phyloP scores from a whole-genome alignment of 1,140 invertebrate species.

The Gonioctena quinquepunctata region DNA sequence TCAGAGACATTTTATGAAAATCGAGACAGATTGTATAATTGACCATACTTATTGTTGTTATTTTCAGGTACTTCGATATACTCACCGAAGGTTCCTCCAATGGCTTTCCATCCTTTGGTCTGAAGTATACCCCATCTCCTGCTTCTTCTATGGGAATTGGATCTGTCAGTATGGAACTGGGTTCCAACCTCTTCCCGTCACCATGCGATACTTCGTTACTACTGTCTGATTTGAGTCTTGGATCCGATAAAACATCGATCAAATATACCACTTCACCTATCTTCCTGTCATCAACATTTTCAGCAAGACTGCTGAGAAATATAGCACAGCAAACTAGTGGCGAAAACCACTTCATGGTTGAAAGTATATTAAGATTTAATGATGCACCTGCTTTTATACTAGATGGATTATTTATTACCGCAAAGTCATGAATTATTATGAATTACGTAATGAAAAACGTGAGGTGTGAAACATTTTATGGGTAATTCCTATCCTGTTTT shows the following conservation, averaged over 20 bases:
- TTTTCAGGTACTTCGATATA: too few species aligned
- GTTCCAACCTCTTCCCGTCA: constrained; percentile 9
- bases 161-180: constrained; percentile 15
- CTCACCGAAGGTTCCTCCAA: constrained; percentile 4
- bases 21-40: too few species aligned
- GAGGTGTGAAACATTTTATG: neutral
- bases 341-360: constrained; percentile 12
- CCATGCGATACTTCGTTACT: neutral
- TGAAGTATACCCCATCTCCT: constrained; percentile 34
- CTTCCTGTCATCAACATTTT: neutral
- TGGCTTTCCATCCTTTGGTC: constrained; percentile 22
- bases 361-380: neutral
- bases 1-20: too few species aligned
- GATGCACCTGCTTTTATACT: neutral
- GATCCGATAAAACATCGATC: constrained; percentile 23
- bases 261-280: constrained; percentile 29
- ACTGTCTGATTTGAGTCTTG: neutral
- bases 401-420: neutral
- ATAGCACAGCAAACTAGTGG: neutral
- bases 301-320: neutral
- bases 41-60: too few species aligned
- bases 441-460: neutral
- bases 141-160: constrained; percentile 24
- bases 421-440: neutral
- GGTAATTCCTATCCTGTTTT: neutral